Evolutionary conservation across 2,113 vertebrate species (phyloP).

Genomic region (Mesoclemmys tuberculata): DNA sequence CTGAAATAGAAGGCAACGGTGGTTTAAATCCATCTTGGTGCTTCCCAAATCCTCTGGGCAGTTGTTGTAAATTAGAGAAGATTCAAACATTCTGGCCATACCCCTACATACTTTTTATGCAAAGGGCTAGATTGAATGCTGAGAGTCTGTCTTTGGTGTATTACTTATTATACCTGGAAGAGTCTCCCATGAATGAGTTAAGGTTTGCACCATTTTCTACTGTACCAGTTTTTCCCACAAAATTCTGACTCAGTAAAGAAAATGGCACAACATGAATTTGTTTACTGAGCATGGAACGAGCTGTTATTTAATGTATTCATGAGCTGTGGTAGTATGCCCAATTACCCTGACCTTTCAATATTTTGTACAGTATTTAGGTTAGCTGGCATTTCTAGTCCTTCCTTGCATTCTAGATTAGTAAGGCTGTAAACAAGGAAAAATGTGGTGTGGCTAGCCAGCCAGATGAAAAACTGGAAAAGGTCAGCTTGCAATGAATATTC

Average conservation of each 20-base stretch:
- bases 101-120: not conserved
- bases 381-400: not conserved
- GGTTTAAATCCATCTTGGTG: not conserved
- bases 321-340: not conserved
- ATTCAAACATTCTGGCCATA: not conserved
- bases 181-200: not conserved
- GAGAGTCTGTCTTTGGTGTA: not conserved
- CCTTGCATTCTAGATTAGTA: not conserved
- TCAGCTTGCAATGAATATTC: not conserved
- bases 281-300: not conserved
- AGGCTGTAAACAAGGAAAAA: not conserved
- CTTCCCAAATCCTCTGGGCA: not conserved
- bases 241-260: not conserved
- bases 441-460: not conserved
- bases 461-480: not conserved
- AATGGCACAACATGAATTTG: not conserved
- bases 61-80: not conserved
- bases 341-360: not conserved
- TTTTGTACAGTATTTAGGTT: not conserved
- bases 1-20: not conserved
- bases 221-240: not conserved
- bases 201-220: not conserved
- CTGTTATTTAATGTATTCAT: not conserved
- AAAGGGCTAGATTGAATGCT: not conserved
- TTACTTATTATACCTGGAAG: not conserved